Evolutionary conservation across 1,140 invertebrate species (phyloP).

Genomic region (Hypothenemus hampei): DNA sequence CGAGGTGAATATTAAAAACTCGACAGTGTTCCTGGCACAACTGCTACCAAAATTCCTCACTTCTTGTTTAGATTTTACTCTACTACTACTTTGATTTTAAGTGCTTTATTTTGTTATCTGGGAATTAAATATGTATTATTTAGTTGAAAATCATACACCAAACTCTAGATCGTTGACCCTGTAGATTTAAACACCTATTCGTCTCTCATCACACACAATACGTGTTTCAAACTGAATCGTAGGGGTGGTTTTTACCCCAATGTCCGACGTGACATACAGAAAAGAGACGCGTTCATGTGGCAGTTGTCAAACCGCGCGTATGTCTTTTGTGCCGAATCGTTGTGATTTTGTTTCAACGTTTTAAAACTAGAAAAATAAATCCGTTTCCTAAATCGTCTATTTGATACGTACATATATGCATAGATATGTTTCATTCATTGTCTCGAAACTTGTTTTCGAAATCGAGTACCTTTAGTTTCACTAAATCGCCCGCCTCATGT

Average conservation of each 20-base stretch:
- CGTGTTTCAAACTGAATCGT: background rate
- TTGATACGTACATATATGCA: too few species aligned
- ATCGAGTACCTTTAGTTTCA: slow-evolving; percentile 1
- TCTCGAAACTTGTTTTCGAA: too few species aligned
- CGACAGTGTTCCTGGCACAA: slow-evolving; percentile 14
- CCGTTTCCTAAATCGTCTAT: too few species aligned
- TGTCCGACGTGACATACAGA: background rate
- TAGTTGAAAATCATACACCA: too few species aligned
- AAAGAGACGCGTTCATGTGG: background rate
- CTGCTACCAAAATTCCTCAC: slow-evolving; percentile 7
- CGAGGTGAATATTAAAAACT: slow-evolving; percentile 33
- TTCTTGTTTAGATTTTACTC: background rate
- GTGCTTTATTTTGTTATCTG: too few species aligned
- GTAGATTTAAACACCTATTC: background rate
- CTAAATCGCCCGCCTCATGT: background rate
- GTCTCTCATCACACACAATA: background rate
- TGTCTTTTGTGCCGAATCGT: background rate
- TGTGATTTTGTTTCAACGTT: slow-evolving; percentile 1
- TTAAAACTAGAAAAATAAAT: too few species aligned
- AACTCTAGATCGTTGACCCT: background rate
- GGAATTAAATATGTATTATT: too few species aligned
- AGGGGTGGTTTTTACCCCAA: background rate
- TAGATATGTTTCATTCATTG: too few species aligned
- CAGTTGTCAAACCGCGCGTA: slow-evolving; percentile 2
- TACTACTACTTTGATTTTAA: slow-evolving; percentile 1